Base-by-base conservation (phyloP, 2,888 invertebrate genomes). In the Trachelus stipa region DNA sequence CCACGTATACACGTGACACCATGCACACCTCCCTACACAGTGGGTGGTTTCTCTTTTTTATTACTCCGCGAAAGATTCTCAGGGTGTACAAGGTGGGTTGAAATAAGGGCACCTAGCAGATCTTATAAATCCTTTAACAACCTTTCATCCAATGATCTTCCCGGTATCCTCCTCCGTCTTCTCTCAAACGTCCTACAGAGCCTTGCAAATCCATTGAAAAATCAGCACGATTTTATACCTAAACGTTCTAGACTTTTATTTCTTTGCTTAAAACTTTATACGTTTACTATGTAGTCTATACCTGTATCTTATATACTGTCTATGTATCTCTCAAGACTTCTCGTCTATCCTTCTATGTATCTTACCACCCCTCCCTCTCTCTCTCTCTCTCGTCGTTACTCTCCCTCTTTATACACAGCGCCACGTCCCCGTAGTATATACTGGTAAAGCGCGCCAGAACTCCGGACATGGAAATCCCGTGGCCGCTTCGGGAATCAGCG, bases 391-490 rank as follows among this genome's bases (percentile, higher is more conserved):
- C 30, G 15, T 76, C 12, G 0, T 23, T 9, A 0, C 56, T 56
- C 56, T 23, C 23, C 23, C 23, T 23, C 56, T 56, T 23, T 56
- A 56, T 56, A 56, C 56, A 56, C 56, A 23, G 9, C 56, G 56
- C 9, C 56, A 56, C 23, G 6, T 15, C 9, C 1, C 56, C 2
- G 1, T 9, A 23, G 23, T 56, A 56, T 56, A 56, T 56, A 23
- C 56, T 23, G 56, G 23, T 23, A 56, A 56, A 56, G 56, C 56
- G 56, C 56, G 56, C 56, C 34, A 33, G 79, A 73, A 73, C 83
- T 80, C 84, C 84, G 87, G 88, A 91, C 91, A 91, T 89, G 90
- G 87, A 90, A 91, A 91, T 90, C 90, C 91, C 91, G 91, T 91
- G 91, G 91, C 90, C 87, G 85, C 83, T 85, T 87, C 68, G 81